Percentiles rank a stretch among this genome's conserved stretches.
These are phyloP conservation scores for Hyalella azteca DNA, from an alignment of 2,888 invertebrate species.

Conservation along the genomic window DNA sequence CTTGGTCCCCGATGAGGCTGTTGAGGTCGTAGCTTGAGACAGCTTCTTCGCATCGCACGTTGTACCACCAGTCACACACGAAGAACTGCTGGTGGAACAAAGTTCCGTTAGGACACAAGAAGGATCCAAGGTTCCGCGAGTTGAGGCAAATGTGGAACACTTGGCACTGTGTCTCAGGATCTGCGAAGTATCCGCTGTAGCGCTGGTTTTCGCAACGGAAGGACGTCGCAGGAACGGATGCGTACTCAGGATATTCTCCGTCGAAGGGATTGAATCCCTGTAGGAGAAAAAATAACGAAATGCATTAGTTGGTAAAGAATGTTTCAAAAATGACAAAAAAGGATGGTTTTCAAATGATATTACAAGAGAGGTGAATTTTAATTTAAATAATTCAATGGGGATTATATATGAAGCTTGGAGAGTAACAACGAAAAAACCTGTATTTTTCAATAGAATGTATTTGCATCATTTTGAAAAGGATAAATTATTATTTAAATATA, in stretches of 20 bases:
- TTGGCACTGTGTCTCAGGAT: conserved; percentile 46
- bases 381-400: too few species aligned
- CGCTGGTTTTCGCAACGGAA: conserved; percentile 41
- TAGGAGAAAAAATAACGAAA: neutral
- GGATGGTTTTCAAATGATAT: too few species aligned
- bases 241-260: conserved; percentile 27
- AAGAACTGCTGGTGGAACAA: conserved; percentile 50
- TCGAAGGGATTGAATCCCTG: neutral
- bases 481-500: too few species aligned
- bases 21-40: conserved; percentile 40
- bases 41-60: conserved; percentile 42
- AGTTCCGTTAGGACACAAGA: conserved; percentile 50
- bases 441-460: too few species aligned
- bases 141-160: conserved; percentile 52
- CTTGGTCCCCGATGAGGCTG: conserved; percentile 28
- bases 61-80: conserved; percentile 54
- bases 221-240: conserved; percentile 39
- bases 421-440: too few species aligned
- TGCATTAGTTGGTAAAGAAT: neutral
- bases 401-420: too few species aligned
- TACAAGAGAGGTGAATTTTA: too few species aligned
- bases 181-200: conserved; percentile 45
- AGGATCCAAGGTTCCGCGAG: conserved; percentile 43
- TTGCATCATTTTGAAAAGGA: too few species aligned
- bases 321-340: too few species aligned